Evolutionary conservation across 2,797 vertebrate species (phyloP).

Genomic region (Limnodromus scolopaceus): DNA sequence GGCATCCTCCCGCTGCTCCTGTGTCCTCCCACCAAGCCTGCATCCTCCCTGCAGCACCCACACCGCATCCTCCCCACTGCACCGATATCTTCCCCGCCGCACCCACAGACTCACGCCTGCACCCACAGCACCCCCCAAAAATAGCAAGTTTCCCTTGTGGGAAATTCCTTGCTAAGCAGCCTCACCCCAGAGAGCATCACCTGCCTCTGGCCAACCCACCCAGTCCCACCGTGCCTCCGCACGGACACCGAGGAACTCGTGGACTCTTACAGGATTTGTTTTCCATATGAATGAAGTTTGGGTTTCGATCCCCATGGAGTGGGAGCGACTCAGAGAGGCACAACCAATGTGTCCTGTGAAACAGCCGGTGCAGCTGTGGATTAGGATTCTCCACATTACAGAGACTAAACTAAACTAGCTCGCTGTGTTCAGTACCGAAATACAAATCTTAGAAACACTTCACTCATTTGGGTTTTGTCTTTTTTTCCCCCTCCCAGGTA

Average conservation of each 20-base stretch:
- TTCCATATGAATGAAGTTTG: rapidly evolving
- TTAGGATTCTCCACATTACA: not conserved
- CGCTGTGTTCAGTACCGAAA: not conserved
- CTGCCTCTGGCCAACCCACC: not conserved
- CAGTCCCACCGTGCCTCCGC: rapidly evolving
- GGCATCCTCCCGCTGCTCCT: no score
- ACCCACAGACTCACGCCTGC: not conserved
- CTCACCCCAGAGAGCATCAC: rapidly evolving
- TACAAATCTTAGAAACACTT: not conserved
- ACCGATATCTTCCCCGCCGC: not conserved
- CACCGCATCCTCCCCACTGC: no score
- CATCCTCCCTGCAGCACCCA: not conserved
- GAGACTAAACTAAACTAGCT: not conserved
- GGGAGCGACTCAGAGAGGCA: not conserved
- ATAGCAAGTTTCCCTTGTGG: rapidly evolving
- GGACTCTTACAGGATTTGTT: not conserved
- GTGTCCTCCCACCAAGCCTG: not conserved
- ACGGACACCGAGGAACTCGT: rapidly evolving
- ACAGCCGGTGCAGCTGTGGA: not conserved
- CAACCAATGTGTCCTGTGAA: not conserved
- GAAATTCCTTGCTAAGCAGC: not conserved
- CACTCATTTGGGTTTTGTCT: rapidly evolving
- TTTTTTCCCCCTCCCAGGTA: not conserved
- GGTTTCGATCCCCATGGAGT: rapidly evolving
- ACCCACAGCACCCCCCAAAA: not conserved